phyloP scores from a whole-genome alignment of 2,113 vertebrate species.

The Dasyornis broadbenti region DNA sequence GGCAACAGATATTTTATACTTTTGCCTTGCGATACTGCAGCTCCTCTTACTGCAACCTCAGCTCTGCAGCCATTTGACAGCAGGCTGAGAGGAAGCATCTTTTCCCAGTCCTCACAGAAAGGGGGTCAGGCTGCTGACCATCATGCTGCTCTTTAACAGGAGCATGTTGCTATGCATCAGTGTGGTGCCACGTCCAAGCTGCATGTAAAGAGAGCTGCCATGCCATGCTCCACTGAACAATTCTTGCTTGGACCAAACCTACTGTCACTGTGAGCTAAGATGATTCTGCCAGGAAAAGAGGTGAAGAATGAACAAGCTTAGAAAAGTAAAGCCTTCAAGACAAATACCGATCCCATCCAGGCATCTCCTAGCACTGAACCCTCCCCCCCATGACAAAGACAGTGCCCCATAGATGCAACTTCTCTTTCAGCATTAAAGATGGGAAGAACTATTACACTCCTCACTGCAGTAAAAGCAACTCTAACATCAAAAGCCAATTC shows the following conservation, averaged over 20 bases:
- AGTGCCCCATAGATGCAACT: background rate
- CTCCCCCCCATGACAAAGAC: background rate
- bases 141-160: background rate
- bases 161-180: background rate
- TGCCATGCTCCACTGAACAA: background rate
- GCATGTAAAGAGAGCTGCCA: background rate
- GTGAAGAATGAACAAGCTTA: background rate
- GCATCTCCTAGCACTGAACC: background rate
- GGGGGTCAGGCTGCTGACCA: background rate
- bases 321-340: background rate
- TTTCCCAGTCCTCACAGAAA: background rate
- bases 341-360: background rate
- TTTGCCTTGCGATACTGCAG: background rate
- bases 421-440: background rate
- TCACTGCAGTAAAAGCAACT: background rate
- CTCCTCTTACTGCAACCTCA: slow-evolving; percentile 11
- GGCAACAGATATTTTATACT: background rate
- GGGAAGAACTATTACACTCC: background rate
- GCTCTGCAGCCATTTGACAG: background rate
- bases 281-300: background rate
- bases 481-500: background rate
- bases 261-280: background rate
- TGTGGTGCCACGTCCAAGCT: background rate
- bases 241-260: background rate
- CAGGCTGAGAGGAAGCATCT: background rate